Evolutionary conservation across 92 coral and sea anemone genomes (phyloP), one percentile per base, ranked within the genome.

Genomic region (Heteractis magnifica): DNA sequence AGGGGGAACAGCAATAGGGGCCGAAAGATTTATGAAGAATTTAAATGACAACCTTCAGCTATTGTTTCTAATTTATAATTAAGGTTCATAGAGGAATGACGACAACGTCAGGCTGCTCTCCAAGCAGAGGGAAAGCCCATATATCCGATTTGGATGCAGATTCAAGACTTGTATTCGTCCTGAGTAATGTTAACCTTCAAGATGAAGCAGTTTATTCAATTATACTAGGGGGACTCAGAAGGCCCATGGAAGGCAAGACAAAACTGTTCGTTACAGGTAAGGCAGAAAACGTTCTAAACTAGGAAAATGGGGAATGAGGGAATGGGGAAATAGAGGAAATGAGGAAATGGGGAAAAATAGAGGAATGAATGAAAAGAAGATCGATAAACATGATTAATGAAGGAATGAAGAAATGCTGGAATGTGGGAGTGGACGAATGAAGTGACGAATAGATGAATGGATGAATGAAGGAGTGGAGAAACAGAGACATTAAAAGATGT

Each of bases 201-300:
- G 81, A 76, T 51, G 82, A 84, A 58, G 87, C 80, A 16, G 77
- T 53, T 5, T 84, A 84, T 19, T 71, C 65, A 13, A 77, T 84
- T 4, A 58, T 20, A 49, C 87, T 84, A 10, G 71, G 11, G 3
- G 87, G 87, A 26, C 60, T 73, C 5, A 64, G 6, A 23, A 20
- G 19, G 15, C 13, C 76, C 21, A 6, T 84, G 79, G 41, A 56
- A 12, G 65, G 76, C 65, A 84, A 62, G 16, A 84, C 87, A n/a
- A 84, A 49, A 26, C 64, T 84, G 4, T 75, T 75, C 10, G 76
- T 84, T 1, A 77, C 71, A 75, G 87, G 87, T 84, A 84, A 20
- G 68, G 8, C 0, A 68, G 8, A 26, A 23, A 68, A 2, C 9
- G 5, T 4, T 62, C 0, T 21, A 8, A 8, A 68, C 14, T 62